Evolutionary conservation across 2,888 invertebrate genomes (phyloP), one percentile per base, ranked within the genome.

Genomic region (Agrilus mali): DNA sequence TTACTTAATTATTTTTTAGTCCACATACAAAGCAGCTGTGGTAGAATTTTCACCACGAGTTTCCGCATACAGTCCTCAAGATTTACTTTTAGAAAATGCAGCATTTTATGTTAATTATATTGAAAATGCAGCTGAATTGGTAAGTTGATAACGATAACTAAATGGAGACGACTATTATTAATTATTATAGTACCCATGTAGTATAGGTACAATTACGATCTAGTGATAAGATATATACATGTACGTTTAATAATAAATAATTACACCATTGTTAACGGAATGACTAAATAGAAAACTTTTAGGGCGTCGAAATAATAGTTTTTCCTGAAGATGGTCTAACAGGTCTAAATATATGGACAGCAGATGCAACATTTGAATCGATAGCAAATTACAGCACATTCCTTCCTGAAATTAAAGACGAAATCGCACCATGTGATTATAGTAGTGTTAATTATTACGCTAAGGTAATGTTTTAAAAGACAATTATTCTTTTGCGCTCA

Each of bases 241-340:
- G 7, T 17, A 4, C 4, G 4, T 4, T 17, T 17, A 20, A 10
- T 8, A 27, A 27, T 2, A 27, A 27, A 27, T 5, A 27, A 27
- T 27, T 27, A 10, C 27, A 10, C 10, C 27, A 27, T 27, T 27
- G 10, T 27, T 27, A 3, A 27, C 27, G 10, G 10, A 27, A 27
- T 22, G 4, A 13, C 31, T 37, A 13, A 16, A 31, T 10, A 17
- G 13, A 7, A 1, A 20, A 38, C 33, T 43, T 45, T n/a, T 34
- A 47, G 45, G 43, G 38, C 10, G 47, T 36, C 6, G 27, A 48
- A 32, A 48, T 48, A 22, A 44, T 48, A 31, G 43, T 48, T 5
- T 48, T 48, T 38, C 48, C 48, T 10, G 48, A 48, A 40, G 35
- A 37, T 17, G 48, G 48, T 33, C 35, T 48, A 41, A 44, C 42